A percentile compares a stretch with the other conserved stretches of the same genome.
These are phyloP conservation scores for Morpho achilles DNA, from an alignment of 2,888 invertebrate genomes.

Conservation along the genomic window DNA sequence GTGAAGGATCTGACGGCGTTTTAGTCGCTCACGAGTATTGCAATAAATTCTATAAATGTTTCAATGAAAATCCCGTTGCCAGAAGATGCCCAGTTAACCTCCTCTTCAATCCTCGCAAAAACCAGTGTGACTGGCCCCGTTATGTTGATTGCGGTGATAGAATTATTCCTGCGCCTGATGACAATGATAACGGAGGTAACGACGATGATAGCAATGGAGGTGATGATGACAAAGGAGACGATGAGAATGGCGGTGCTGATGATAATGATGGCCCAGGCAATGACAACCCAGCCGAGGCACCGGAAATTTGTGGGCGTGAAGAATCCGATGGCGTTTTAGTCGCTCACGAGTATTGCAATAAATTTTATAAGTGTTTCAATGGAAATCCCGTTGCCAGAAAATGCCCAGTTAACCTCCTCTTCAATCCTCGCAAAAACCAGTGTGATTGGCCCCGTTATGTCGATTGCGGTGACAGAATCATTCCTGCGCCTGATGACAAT, in stretches of 20 bases:
- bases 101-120: slow-evolving; percentile 33
- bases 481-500: slow-evolving; percentile 26
- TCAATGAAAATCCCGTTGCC: slow-evolving; percentile 26
- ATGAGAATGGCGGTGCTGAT: no score
- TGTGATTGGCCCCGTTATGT: slow-evolving; percentile 41
- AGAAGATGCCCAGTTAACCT: slow-evolving; percentile 31
- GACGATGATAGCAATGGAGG: background rate
- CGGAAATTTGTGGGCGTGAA: slow-evolving; percentile 31
- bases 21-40: slow-evolving; percentile 40
- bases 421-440: slow-evolving; percentile 32
- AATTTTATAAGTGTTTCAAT: slow-evolving; percentile 33
- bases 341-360: slow-evolving; percentile 38
- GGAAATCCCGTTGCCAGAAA: slow-evolving; percentile 26
- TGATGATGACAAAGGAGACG: slow-evolving; percentile 1
- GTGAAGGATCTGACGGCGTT: slow-evolving; percentile 32
- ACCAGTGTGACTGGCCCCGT: slow-evolving; percentile 38
- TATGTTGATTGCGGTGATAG: slow-evolving; percentile 38
- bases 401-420: slow-evolving; percentile 34
- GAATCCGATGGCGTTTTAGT: slow-evolving; percentile 35
- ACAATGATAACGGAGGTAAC: slow-evolving; percentile 1
- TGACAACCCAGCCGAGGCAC: slow-evolving; percentile 30
- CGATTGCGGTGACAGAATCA: slow-evolving; percentile 35
- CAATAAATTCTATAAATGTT: slow-evolving; percentile 37
- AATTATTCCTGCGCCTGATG: slow-evolving; percentile 27
- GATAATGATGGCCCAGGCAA: slow-evolving; percentile 23